Evolutionary conservation across 2,113 vertebrate genomes (phyloP).

Genomic region (Noturus placidus): DNA sequence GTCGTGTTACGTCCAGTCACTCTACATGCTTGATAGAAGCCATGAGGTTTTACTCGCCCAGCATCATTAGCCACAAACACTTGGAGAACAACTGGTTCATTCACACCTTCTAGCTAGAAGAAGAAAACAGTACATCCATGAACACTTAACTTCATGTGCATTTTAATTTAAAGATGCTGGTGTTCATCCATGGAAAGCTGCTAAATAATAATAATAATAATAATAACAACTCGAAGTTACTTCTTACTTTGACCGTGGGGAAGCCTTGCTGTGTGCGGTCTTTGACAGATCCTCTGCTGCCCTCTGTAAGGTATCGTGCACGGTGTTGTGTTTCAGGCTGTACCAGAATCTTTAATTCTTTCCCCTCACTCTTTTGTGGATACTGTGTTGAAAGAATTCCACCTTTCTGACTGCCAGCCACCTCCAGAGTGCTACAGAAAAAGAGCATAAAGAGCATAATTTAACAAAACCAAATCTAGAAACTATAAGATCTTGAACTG

Average conservation of each 20-base stretch:
- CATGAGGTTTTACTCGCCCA: slow-evolving; percentile 93
- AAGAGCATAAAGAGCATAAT: slow-evolving; percentile 30
- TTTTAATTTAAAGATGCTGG: neutral
- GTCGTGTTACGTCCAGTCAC: slow-evolving; percentile 98
- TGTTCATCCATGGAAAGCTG: neutral
- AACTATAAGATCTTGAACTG: neutral
- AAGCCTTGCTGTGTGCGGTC: slow-evolving; percentile 97
- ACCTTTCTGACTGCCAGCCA: slow-evolving; percentile 74
- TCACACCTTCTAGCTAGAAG: slow-evolving; percentile 90
- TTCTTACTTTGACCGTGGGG: slow-evolving; percentile 90
- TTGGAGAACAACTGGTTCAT: slow-evolving; percentile 90
- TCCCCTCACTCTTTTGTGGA: slow-evolving; percentile 89
- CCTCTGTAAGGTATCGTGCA: slow-evolving; percentile 96
- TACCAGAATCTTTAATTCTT: slow-evolving; percentile 96
- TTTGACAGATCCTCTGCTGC: slow-evolving; percentile 97
- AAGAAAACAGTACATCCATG: neutral
- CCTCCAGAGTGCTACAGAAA: slow-evolving; percentile 66
- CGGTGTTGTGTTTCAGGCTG: slow-evolving; percentile 97
- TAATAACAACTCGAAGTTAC: too few relatives aligned
- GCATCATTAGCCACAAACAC: slow-evolving; percentile 98
- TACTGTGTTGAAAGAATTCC: slow-evolving; percentile 89
- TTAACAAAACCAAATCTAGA: slow-evolving; percentile 4
- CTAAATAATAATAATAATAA: neutral
- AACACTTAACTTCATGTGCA: neutral
- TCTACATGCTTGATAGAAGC: slow-evolving; percentile 97